Conservation (phyloP, 2,113 vertebrate species). For the Scomber scombrus region DNA sequence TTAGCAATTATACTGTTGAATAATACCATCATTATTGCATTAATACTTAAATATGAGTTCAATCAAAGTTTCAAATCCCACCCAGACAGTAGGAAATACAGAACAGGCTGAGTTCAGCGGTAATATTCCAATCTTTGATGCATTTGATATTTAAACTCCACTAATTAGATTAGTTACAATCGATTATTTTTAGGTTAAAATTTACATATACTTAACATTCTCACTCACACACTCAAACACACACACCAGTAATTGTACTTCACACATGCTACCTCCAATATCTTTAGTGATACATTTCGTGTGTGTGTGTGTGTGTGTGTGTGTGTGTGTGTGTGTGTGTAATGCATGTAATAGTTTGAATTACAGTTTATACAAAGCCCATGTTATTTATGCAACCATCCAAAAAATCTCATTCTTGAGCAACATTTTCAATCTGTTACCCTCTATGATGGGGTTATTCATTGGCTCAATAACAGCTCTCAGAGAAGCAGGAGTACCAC, state of each 20-base stretch:
- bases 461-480: constrained; percentile 5
- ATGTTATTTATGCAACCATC: constrained; percentile 15
- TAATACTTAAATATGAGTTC: too few relatives aligned
- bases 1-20: too few relatives aligned
- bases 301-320: too few relatives aligned
- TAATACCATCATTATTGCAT: too few relatives aligned
- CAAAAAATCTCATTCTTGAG: not conserved
- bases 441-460: constrained; percentile 6
- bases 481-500: not conserved
- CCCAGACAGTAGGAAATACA: too few relatives aligned
- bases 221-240: not conserved
- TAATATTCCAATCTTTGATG: not conserved
- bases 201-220: not conserved
- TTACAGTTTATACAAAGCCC: not conserved
- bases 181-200: too few relatives aligned
- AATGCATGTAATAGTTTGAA: not conserved
- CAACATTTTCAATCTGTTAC: not conserved
- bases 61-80: too few relatives aligned
- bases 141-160: not conserved
- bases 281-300: not conserved
- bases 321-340: too few relatives aligned
- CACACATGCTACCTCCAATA: too few relatives aligned
- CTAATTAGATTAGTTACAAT: too few relatives aligned
- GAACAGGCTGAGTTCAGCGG: not conserved
- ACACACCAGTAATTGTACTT: too few relatives aligned